A percentile compares a stretch with the other conserved stretches of the same genome.
Conservation (phyloP, 2,888 invertebrate species). For the Ormyrus pomaceus region DNA sequence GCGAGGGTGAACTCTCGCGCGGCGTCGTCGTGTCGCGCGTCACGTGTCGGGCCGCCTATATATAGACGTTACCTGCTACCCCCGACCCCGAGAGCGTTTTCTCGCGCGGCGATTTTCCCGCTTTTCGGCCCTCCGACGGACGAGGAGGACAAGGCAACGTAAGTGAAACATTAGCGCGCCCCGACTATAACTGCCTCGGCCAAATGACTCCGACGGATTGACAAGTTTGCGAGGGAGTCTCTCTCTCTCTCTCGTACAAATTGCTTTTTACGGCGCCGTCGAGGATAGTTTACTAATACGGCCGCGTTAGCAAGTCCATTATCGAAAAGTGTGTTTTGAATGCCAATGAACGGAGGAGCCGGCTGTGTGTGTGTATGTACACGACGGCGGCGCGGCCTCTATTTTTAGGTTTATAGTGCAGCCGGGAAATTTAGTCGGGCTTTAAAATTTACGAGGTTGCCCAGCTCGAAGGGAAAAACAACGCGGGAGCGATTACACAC, state of each 20-base stretch:
- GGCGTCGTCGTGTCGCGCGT: too few species aligned
- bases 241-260: conserved; percentile 20
- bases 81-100: conserved; percentile 4
- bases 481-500: background rate
- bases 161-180: background rate
- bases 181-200: too few species aligned
- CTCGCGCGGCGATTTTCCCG: conserved; percentile 5
- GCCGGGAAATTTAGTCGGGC: too few species aligned
- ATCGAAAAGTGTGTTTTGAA: conserved; percentile 39
- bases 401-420: conserved; percentile 5
- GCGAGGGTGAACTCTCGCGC: too few species aligned
- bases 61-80: too few species aligned
- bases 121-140: conserved; percentile 14
- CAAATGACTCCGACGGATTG: conserved; percentile 11
- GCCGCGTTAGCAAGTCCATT: conserved; percentile 33
- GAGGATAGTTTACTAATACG: conserved; percentile 27
- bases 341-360: conserved; percentile 20
- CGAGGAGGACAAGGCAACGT: conserved; percentile 24
- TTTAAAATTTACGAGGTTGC: background rate
- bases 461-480: background rate
- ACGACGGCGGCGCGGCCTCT: background rate
- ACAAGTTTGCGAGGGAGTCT: conserved; percentile 10
- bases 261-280: conserved; percentile 24
- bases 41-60: too few species aligned
- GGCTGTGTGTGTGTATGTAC: background rate